phyloP scores from a whole-genome alignment of 1,140 invertebrate species.

The Halyomorpha halys region DNA sequence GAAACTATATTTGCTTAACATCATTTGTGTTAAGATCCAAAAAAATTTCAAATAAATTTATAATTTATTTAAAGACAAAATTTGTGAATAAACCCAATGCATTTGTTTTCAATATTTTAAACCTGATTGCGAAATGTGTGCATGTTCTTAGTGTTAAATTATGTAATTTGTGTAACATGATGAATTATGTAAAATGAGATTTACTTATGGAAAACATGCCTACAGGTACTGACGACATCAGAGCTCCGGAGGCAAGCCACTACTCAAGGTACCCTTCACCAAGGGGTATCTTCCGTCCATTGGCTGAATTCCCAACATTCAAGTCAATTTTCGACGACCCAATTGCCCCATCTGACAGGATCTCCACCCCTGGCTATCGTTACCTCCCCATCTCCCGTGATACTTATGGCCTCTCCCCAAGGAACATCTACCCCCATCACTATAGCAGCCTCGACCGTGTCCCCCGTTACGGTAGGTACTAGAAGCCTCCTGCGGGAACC shows the following conservation, averaged over 20 bases:
- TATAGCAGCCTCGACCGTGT: slow-evolving; percentile 65
- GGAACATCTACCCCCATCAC: slow-evolving; percentile 74
- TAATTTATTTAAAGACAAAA: no score
- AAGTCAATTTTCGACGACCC: slow-evolving; percentile 80
- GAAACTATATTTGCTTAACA: no score
- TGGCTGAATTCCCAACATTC: slow-evolving; percentile 47
- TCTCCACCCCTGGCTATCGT: slow-evolving; percentile 73
- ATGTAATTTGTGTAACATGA: neutral
- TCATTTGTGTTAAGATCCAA: no score
- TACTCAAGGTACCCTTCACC: slow-evolving; percentile 43
- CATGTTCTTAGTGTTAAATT: neutral
- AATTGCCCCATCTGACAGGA: slow-evolving; percentile 62
- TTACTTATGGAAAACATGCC: slow-evolving; percentile 8
- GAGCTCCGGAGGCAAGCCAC: slow-evolving; percentile 64
- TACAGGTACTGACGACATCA: slow-evolving; percentile 77
- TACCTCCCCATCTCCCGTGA: slow-evolving; percentile 78
- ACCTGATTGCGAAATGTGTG: no score
- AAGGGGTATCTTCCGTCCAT: slow-evolving; percentile 53
- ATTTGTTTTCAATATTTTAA: no score
- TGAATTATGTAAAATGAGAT: neutral
- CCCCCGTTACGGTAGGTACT: slow-evolving; percentile 66
- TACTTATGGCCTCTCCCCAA: slow-evolving; percentile 75
- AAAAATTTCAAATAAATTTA: no score
- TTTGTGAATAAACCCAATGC: no score
- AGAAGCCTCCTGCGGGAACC: neutral